Conservation (phyloP, 2,113 vertebrate species). For the Coracopsis vasa region DNA sequence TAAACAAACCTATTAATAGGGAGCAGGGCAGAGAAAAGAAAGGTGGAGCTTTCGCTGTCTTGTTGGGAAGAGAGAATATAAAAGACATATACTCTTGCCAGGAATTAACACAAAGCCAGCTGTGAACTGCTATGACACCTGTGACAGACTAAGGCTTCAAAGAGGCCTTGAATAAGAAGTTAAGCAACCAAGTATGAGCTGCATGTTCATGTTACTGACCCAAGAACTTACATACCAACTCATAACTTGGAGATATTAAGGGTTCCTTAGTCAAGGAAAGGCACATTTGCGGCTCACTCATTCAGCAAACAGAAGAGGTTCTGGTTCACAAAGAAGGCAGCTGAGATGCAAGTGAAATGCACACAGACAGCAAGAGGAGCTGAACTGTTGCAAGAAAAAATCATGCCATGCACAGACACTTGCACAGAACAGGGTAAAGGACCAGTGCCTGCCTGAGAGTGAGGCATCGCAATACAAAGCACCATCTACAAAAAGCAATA, state of each 20-base stretch:
- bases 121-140: rapidly evolving
- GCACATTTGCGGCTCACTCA: not conserved
- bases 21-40: not conserved
- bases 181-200: not conserved
- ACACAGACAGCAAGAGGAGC: not conserved
- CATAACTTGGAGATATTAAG: not conserved
- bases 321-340: not conserved
- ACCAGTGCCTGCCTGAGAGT: not conserved
- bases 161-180: not conserved
- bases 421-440: not conserved
- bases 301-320: not conserved
- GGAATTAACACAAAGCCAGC: not conserved
- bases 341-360: not conserved
- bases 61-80: not conserved
- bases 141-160: not conserved
- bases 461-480: not conserved
- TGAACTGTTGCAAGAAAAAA: not conserved
- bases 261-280: not conserved
- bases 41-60: not conserved
- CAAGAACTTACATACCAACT: not conserved
- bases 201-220: not conserved
- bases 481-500: not conserved
- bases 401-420: not conserved
- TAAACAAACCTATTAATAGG: not conserved
- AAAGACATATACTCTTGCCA: not conserved